Evolutionary conservation across 2,888 invertebrate species (phyloP), one percentile per base, ranked within the genome.

Genomic region (Hipparchia semele): DNA sequence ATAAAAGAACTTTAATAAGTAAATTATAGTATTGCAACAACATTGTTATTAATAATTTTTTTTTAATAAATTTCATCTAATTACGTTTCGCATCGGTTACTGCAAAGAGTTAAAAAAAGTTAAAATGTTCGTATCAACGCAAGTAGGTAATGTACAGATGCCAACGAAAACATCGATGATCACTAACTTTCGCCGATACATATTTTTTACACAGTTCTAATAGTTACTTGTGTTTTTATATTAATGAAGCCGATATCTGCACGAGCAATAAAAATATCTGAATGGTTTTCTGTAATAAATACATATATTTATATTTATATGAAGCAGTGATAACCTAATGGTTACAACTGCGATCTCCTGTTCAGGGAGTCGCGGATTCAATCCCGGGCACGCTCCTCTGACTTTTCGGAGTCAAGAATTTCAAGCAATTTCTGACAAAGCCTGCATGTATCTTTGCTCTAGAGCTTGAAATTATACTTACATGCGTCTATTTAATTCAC

Each of bases 121-220:
- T 59, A 65, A 65, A 33, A 65, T 51, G 64, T 51, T 9, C 23
- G 6, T 10, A 33, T 65, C 33, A 65, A 9, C 49, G 12, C 49
- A 49, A 65, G 23, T 23, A 13, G 33, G 51, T 23, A 9, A 12
- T 61, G 23, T 23, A 23, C 23, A n/a, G 39, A 61, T 61, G 13
- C 62, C 10, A 12, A 51, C 64, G 51, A 65, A 62, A 65, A 53
- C 62, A 23, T 33, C 51, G 10, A 51, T 65, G 64, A 65, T 65
- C 64, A 23, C 51, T 53, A 65, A 65, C 64, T 65, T 65, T 65
- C 64, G 51, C 51, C 64, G 51, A 65, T 65, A 65, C 64, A 12
- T 33, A 65, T 23, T 33, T 33, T 2, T 12, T 2, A n/a, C 2
- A 56, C 46, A 23, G 23, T 23, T 23, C 23, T 23, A 5, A 10